Conservation (phyloP, 2,888 invertebrate genomes). For the Cephus runcator region DNA sequence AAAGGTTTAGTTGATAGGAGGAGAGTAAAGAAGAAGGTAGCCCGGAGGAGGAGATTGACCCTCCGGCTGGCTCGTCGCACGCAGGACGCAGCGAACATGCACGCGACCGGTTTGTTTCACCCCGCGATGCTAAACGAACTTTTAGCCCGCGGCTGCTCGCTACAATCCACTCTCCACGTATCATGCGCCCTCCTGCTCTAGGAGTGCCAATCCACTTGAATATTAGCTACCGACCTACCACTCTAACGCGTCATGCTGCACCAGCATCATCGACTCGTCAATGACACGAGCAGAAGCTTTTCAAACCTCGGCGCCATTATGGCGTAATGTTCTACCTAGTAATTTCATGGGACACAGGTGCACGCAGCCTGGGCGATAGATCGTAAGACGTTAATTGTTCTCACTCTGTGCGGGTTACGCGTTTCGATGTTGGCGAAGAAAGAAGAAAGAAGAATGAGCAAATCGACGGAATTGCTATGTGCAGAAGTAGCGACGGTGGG, state of each 20-base stretch:
- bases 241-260: not conserved
- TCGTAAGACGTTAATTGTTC: not conserved
- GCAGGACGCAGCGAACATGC: constrained; percentile 52
- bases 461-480: not conserved
- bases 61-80: constrained; percentile 54
- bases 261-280: not conserved
- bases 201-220: not conserved
- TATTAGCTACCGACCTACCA: not conserved
- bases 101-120: constrained; percentile 62
- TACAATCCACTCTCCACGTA: constrained; percentile 12
- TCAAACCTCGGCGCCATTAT: not conserved
- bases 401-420: not conserved
- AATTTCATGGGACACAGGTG: not conserved
- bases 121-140: constrained; percentile 57
- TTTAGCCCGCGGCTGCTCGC: constrained; percentile 47
- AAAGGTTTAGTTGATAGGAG: not conserved
- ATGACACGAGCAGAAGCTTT: constrained; percentile 6
- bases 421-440: not conserved
- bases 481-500: not conserved
- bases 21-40: constrained; percentile 23
- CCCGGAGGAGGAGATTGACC: constrained; percentile 58
- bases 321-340: not conserved
- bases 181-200: not conserved
- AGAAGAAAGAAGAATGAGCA: not conserved
- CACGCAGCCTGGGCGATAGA: not conserved